Conservation (phyloP, 2,113 vertebrate genomes). For the Craseonycteris thonglongyai region DNA sequence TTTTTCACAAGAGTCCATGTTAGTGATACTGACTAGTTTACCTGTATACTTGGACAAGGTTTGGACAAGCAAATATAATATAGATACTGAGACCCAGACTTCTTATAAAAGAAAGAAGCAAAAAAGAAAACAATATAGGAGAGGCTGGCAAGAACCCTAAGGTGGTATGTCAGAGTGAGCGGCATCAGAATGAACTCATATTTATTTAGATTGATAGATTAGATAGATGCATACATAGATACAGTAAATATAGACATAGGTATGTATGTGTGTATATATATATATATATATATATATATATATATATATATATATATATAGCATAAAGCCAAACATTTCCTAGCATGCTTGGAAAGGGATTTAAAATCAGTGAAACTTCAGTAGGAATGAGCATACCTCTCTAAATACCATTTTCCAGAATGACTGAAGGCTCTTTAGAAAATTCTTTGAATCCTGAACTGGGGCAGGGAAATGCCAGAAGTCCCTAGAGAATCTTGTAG, state of each 20-base stretch:
- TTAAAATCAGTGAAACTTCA: background rate
- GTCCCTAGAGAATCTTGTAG: background rate
- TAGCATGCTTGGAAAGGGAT: background rate
- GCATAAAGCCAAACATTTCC: background rate
- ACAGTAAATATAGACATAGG: too few species aligned
- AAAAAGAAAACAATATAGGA: background rate
- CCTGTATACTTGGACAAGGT: background rate
- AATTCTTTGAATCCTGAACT: background rate
- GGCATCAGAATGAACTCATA: too few species aligned
- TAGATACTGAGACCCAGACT: background rate
- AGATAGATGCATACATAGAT: background rate
- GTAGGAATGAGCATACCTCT: background rate
- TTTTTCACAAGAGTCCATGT: background rate
- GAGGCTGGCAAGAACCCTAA: background rate
- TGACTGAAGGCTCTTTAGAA: background rate
- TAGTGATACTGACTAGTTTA: background rate
- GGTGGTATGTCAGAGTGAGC: background rate
- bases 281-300: background rate
- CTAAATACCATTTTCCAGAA: background rate
- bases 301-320: background rate
- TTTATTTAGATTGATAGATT: background rate
- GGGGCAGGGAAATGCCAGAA: background rate
- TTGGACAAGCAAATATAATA: background rate
- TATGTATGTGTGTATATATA: background rate
- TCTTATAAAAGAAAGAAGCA: background rate